These are phyloP conservation scores for Arctocebus calabarensis DNA, from an alignment of 2,797 vertebrate species.

Conservation along the genomic window DNA sequence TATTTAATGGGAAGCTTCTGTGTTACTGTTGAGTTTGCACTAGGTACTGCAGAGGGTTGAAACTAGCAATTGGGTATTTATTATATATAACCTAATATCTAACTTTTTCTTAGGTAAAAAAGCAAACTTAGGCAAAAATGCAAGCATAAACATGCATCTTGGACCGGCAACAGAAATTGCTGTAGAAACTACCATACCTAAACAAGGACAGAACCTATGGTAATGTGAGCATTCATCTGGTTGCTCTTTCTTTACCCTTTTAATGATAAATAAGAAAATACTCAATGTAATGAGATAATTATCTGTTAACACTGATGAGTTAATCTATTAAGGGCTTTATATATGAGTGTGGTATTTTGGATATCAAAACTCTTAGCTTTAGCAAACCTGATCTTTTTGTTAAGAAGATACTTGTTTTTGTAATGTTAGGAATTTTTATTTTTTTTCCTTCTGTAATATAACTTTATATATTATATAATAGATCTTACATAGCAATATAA, in stretches of 20 bases:
- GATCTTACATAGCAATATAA: not conserved
- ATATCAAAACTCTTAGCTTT: slow-evolving; percentile 43
- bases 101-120: slow-evolving; percentile 87
- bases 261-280: not conserved
- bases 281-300: not conserved
- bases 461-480: not conserved
- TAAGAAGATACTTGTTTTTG: slow-evolving; percentile 36
- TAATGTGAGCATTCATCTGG: slow-evolving; percentile 80
- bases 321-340: not conserved
- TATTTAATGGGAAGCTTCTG: not conserved
- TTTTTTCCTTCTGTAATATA: not conserved
- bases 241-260: slow-evolving; percentile 53
- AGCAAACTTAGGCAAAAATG: slow-evolving; percentile 89
- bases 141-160: slow-evolving; percentile 88
- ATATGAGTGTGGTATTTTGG: slow-evolving; percentile 39
- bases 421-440: slow-evolving; percentile 23
- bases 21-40: not conserved
- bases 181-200: slow-evolving; percentile 94
- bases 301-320: not conserved
- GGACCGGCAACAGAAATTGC: slow-evolving; percentile 88
- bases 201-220: slow-evolving; percentile 99
- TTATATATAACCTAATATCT: slow-evolving; percentile 45
- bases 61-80: slow-evolving; percentile 11
- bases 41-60: slow-evolving; percentile 34
- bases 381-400: slow-evolving; percentile 19